These are phyloP conservation scores for Aptenodytes forsteri DNA, from an alignment of 2,113 vertebrate genomes.

Conservation along the genomic window DNA sequence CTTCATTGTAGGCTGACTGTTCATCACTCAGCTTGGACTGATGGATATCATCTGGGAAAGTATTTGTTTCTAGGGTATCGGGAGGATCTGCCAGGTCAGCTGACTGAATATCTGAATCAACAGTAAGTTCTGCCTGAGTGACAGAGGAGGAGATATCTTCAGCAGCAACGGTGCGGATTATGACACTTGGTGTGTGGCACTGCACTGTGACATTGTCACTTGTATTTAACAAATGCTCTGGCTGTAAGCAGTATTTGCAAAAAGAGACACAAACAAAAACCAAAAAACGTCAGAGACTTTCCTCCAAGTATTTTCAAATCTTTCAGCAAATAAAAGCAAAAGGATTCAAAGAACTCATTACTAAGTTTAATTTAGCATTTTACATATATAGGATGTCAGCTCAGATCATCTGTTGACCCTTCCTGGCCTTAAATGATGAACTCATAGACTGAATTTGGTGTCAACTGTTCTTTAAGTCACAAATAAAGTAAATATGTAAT, in stretches of 20 bases:
- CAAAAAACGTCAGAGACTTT: neutral
- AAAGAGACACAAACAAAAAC: neutral
- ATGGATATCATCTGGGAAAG: constrained; percentile 75
- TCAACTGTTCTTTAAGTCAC: neutral
- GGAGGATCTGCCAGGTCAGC: constrained; percentile 73
- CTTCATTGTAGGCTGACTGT: constrained; percentile 62
- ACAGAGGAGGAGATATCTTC: constrained; percentile 85
- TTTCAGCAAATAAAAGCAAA: neutral
- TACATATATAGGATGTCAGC: neutral
- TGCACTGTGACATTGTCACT: constrained; percentile 87
- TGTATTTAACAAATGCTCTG: constrained; percentile 88
- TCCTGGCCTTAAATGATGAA: neutral
- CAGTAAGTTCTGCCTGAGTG: constrained; percentile 81
- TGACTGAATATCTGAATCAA: constrained; percentile 75
- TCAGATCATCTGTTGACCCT: neutral
- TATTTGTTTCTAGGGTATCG: constrained; percentile 70
- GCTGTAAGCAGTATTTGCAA: constrained; percentile 70
- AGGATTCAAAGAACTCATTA: neutral
- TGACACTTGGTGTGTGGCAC: constrained; percentile 88
- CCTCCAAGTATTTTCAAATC: neutral
- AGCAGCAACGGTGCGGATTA: constrained; percentile 91
- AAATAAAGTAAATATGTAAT: neutral
- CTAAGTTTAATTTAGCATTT: neutral
- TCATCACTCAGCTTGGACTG: constrained; percentile 71
- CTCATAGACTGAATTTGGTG: neutral